Conservation (phyloP, 2,113 vertebrate genomes). For the Poecile atricapillus region DNA sequence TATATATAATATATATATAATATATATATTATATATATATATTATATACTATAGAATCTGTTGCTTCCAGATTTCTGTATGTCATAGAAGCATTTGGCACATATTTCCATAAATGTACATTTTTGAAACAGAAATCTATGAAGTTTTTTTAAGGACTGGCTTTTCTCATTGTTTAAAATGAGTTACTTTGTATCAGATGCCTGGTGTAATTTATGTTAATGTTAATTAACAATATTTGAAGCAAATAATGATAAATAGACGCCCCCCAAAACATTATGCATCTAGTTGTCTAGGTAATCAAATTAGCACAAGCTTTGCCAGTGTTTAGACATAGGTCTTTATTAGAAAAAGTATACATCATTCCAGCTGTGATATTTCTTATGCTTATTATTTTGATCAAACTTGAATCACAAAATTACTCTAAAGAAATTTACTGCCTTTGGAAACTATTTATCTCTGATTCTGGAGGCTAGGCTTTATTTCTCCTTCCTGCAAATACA, state of each 20-base stretch:
- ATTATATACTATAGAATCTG: no score
- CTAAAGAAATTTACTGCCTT: slow-evolving; percentile 42
- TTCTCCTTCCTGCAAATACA: background rate
- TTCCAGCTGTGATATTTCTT: slow-evolving; percentile 59
- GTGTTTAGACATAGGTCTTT: slow-evolving; percentile 53
- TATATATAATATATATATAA: no score
- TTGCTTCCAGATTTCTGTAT: background rate
- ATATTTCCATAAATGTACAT: background rate
- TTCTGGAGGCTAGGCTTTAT: background rate
- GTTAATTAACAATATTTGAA: slow-evolving; percentile 72
- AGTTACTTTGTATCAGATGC: slow-evolving; percentile 47
- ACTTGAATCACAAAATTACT: slow-evolving; percentile 52
- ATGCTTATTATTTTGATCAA: slow-evolving; percentile 61
- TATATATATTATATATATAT: no score
- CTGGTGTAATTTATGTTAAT: slow-evolving; percentile 62
- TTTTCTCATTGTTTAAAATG: background rate
- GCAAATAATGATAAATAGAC: slow-evolving; percentile 71
- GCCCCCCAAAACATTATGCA: slow-evolving; percentile 60
- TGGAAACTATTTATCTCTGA: slow-evolving; percentile 16
- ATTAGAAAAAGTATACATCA: slow-evolving; percentile 69
- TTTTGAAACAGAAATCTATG: background rate
- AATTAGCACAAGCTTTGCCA: slow-evolving; percentile 71
- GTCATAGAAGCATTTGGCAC: background rate
- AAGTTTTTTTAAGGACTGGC: background rate
- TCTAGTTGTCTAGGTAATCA: slow-evolving; percentile 70